Evolutionary conservation across 1,140 invertebrate species (phyloP).

Genomic region (Galendromus occidentalis): DNA sequence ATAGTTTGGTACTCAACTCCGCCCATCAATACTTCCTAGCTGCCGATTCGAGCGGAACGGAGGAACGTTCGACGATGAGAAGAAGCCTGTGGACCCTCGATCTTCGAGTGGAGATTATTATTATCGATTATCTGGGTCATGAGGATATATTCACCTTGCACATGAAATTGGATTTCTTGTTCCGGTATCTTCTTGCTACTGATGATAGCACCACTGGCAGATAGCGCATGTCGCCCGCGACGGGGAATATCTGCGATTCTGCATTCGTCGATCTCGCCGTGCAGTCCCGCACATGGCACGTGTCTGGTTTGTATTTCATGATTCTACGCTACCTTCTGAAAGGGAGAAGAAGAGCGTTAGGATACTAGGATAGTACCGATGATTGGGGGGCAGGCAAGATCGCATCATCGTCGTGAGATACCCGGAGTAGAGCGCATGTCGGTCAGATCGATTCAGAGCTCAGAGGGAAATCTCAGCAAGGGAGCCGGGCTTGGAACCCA

Average conservation of each 20-base stretch:
- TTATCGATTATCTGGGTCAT: neutral
- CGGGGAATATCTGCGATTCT: neutral
- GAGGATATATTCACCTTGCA: neutral
- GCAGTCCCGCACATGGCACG: too few species aligned
- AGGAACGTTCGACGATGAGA: neutral
- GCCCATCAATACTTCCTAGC: neutral
- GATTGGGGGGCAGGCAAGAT: too few species aligned
- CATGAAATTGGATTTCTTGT: neutral
- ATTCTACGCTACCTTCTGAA: too few species aligned
- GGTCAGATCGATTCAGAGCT: too few species aligned
- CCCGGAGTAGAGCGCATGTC: too few species aligned
- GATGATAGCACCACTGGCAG: neutral
- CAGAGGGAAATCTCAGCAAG: too few species aligned
- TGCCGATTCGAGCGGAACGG: neutral
- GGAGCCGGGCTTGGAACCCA: too few species aligned
- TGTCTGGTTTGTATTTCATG: too few species aligned
- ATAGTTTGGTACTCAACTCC: neutral
- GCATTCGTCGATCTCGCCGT: too few species aligned
- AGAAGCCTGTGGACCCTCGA: neutral
- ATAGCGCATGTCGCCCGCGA: slow-evolving; percentile 3
- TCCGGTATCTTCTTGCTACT: neutral
- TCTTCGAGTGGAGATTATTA: neutral
- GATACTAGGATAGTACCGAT: too few species aligned
- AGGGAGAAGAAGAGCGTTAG: too few species aligned
- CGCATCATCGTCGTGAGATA: too few species aligned